Evolutionary conservation across 2,888 invertebrate genomes (phyloP).

Genomic region (Drosophila hamatofila): DNA sequence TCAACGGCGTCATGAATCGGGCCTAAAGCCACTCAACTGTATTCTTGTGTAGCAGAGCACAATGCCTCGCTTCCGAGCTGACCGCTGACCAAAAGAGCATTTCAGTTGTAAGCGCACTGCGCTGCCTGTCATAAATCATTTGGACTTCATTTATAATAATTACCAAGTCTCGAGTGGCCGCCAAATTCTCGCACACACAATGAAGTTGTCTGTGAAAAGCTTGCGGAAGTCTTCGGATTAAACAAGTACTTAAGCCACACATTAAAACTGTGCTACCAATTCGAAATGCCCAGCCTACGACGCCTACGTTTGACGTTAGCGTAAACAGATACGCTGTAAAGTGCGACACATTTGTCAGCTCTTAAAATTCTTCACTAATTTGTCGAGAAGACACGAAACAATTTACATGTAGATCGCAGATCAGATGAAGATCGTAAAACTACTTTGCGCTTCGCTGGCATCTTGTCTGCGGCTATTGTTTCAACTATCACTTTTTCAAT

Average conservation of each 20-base stretch:
- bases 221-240: constrained; percentile 63
- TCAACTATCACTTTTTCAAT: constrained; percentile 68
- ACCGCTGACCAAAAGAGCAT: constrained; percentile 22
- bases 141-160: constrained; percentile 78
- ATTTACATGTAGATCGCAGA: constrained; percentile 22
- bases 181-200: constrained; percentile 44
- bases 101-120: constrained; percentile 68
- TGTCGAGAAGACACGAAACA: constrained; percentile 47
- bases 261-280: constrained; percentile 21
- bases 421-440: constrained; percentile 18
- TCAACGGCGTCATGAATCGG: constrained; percentile 57
- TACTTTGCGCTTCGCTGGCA: neutral
- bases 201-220: constrained; percentile 65
- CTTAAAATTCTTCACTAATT: constrained; percentile 61
- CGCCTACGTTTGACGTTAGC: constrained; percentile 15
- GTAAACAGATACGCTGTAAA: constrained; percentile 22
- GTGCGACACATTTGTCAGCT: constrained; percentile 34
- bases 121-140: constrained; percentile 71
- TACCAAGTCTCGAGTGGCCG: constrained; percentile 57
- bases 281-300: constrained; percentile 13
- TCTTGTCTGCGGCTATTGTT: constrained; percentile 18
- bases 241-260: constrained; percentile 27
- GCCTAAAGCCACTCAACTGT: constrained; percentile 26
- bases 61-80: constrained; percentile 56
- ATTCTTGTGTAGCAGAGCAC: constrained; percentile 41